These are phyloP conservation scores for Notothenia coriiceps DNA, from an alignment of 2,113 vertebrate genomes.

Conservation along the genomic window DNA sequence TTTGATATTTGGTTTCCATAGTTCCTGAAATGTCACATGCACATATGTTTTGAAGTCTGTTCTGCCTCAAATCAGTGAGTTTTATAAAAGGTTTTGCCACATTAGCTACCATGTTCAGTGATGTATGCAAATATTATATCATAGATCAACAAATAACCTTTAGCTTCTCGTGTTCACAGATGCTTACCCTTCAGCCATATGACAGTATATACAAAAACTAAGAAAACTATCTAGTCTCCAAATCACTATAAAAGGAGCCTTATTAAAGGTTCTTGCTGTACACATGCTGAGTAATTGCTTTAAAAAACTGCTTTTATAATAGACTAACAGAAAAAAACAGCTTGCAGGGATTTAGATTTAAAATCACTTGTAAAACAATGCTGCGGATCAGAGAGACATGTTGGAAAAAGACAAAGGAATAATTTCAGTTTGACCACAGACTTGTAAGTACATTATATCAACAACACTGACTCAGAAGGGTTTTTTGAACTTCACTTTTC, in stretches of 20 bases:
- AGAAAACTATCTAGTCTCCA: too few species aligned
- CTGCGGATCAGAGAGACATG: neutral
- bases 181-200: too few species aligned
- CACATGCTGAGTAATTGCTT: neutral
- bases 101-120: neutral
- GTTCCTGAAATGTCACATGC: constrained; percentile 20
- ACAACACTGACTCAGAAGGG: constrained; percentile 9
- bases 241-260: neutral
- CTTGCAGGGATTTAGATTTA: neutral
- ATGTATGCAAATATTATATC: neutral
- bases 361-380: neutral
- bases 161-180: too few species aligned
- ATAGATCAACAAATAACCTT: neutral
- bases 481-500: constrained; percentile 16
- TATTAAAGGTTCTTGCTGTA: neutral
- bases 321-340: neutral
- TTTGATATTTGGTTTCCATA: constrained; percentile 37
- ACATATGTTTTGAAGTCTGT: neutral
- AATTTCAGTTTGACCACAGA: constrained; percentile 12
- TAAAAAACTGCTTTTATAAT: neutral
- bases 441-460: constrained; percentile 1
- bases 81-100: neutral
- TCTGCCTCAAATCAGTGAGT: neutral
- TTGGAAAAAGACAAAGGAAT: constrained; percentile 5
- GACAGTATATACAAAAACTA: too few species aligned